These are phyloP conservation scores for Clunio marinus DNA, from an alignment of 2,888 invertebrate species.

Conservation along the genomic window DNA sequence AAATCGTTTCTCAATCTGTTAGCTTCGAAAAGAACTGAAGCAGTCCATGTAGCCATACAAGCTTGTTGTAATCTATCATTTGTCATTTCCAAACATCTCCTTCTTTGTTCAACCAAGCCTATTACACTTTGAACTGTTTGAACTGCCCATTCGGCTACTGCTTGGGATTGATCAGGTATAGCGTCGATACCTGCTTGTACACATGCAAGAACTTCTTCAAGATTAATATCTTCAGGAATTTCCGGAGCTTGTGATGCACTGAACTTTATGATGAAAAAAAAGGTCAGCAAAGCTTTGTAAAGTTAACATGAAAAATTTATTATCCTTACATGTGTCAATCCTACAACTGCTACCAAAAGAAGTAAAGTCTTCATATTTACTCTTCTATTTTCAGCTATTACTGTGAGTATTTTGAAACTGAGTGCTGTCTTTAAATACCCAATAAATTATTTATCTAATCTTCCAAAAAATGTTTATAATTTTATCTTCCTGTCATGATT, in stretches of 20 bases:
- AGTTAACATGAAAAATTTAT: too few relatives aligned
- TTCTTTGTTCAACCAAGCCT: neutral
- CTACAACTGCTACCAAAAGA: too few relatives aligned
- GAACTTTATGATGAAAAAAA: too few relatives aligned
- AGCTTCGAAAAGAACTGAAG: neutral
- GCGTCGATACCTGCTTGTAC: neutral
- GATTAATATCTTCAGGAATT: neutral
- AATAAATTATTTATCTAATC: too few relatives aligned
- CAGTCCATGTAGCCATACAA: slow-evolving; percentile 12
- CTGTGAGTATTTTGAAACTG: too few relatives aligned
- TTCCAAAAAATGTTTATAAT: too few relatives aligned
- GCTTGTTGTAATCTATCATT: slow-evolving; percentile 12
- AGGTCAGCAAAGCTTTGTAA: too few relatives aligned
- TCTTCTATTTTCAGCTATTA: too few relatives aligned
- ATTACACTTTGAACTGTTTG: neutral
- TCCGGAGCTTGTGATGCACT: neutral
- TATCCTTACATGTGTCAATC: too few relatives aligned
- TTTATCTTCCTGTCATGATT: too few relatives aligned
- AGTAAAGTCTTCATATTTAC: too few relatives aligned
- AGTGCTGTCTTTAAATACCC: too few relatives aligned
- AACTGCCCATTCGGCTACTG: neutral
- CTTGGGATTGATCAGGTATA: neutral
- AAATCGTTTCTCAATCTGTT: neutral
- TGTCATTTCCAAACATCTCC: slow-evolving; percentile 16
- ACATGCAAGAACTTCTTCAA: neutral